phyloP scores from a whole-genome alignment of 2,797 vertebrate species.

The Cyclura pinguis region DNA sequence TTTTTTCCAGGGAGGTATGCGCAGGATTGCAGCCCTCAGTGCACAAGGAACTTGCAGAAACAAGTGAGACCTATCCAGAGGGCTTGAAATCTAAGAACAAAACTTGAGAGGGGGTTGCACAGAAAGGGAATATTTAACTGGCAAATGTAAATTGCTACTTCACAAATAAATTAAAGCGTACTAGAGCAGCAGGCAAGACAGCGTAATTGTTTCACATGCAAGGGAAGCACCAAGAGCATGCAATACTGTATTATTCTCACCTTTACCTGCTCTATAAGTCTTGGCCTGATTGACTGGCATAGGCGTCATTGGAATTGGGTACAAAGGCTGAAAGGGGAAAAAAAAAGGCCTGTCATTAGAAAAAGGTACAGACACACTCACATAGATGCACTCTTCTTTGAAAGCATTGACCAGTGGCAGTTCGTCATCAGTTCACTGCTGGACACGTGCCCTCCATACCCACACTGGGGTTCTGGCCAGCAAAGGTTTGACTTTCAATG shows the following conservation, averaged over 20 bases:
- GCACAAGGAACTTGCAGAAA: background rate
- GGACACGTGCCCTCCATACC: background rate
- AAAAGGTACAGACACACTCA: background rate
- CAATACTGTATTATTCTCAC: conserved; percentile 88
- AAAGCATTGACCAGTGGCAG: background rate
- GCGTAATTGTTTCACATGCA: conserved; percentile 77
- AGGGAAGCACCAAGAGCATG: conserved; percentile 76
- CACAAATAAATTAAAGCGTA: background rate
- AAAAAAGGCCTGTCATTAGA: conserved; percentile 7
- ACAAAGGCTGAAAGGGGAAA: conserved; percentile 88
- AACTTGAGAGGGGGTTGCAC: too few species aligned
- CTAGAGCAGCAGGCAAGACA: background rate
- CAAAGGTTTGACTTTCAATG: background rate
- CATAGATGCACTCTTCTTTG: too few species aligned
- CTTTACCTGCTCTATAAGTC: conserved; percentile 99
- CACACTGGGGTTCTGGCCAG: too few species aligned
- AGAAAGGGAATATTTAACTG: background rate
- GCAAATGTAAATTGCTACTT: background rate
- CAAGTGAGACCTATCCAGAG: background rate
- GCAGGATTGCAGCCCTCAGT: too few species aligned
- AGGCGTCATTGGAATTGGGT: conserved; percentile 96
- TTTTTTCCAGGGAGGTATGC: too few species aligned
- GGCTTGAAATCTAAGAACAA: background rate
- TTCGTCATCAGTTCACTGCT: background rate
- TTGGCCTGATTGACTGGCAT: conserved; percentile 98